Percentiles rank a stretch among this genome's conserved stretches.
These are phyloP conservation scores for Microchirus variegatus DNA, from an alignment of 2,797 vertebrate genomes.

Conservation along the genomic window DNA sequence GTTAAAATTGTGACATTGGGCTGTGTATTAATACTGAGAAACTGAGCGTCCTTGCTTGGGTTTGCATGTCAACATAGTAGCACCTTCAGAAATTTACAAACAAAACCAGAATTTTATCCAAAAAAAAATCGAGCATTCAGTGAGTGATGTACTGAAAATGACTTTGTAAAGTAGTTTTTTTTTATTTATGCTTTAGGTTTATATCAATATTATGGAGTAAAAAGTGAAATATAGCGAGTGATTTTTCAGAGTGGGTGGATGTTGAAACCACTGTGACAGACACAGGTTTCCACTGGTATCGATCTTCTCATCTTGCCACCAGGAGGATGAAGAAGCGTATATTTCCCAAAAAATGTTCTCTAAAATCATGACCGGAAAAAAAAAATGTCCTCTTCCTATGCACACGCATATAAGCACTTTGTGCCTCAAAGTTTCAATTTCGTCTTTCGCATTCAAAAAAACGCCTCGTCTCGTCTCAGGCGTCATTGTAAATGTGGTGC, in stretches of 20 bases:
- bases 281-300: not conserved
- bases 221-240: too few relatives aligned
- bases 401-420: constrained; percentile 3
- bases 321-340: not conserved
- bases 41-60: too few relatives aligned
- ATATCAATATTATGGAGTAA: too few relatives aligned
- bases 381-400: constrained; percentile 3
- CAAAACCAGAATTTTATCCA: too few relatives aligned
- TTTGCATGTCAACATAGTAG: too few relatives aligned
- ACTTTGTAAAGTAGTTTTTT: too few relatives aligned
- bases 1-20: too few relatives aligned
- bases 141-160: too few relatives aligned
- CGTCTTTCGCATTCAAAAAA: constrained; percentile 2
- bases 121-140: too few relatives aligned
- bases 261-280: not conserved
- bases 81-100: too few relatives aligned
- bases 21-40: too few relatives aligned
- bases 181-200: too few relatives aligned
- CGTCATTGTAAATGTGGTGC: constrained; percentile 2
- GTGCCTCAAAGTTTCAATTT: constrained; percentile 6
- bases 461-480: constrained; percentile 20
- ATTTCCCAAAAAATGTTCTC: constrained; percentile 7
- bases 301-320: constrained; percentile 4
- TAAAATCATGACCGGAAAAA: not conserved
- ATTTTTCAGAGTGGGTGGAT: not conserved